Base-by-base conservation (phyloP, 2,113 vertebrate genomes). In the Limanda limanda region DNA sequence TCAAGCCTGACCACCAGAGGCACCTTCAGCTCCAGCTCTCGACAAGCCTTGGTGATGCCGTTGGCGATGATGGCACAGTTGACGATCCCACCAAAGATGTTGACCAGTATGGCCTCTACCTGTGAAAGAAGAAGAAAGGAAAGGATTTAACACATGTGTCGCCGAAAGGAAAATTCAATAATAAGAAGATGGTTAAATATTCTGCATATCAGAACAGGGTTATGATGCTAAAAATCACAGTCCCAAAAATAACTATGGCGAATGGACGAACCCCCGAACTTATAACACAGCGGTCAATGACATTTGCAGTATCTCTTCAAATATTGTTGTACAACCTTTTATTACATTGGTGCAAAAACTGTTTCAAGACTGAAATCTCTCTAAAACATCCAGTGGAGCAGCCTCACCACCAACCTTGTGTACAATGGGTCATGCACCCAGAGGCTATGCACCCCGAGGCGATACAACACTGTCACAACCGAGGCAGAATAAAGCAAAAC, bases 31-130 rank as follows among this genome's bases (percentile, higher is more conserved):
- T 96, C 95, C 13, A 99, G 94, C 78, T 99, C 98, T 66, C 93
- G 92, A 87, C 98, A 98, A 24, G 98, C 98, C 90, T 97, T 98
- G 85, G 97, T 99, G 82, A 99, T 99, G 1, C 98, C 98, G 0
- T 97, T 99, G 90, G 98, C 98, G 66, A 99, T 96, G 81, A 98
- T 98, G 87, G 97, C 97, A 83, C 98, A 99, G 92, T 99, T 99
- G 79, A 99, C 98, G 0, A 99, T 99, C 24, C 98, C 98, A 11
- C 97, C 98, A 62, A 99, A 99, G 67, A 99, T 99, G 91, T 99
- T 99, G 3, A 99, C 96, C 15, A 99, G 93, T 84, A 99, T 99
- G 75, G 97, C 98, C 93, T 99, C 96, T 68, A 99, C 98, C 98
- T 99, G 79, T 10, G 11, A 70, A 20, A 27, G 4, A 65, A 35